These are phyloP conservation scores for Melanerpes formicivorus DNA, from an alignment of 2,113 vertebrate species.

Conservation along the genomic window DNA sequence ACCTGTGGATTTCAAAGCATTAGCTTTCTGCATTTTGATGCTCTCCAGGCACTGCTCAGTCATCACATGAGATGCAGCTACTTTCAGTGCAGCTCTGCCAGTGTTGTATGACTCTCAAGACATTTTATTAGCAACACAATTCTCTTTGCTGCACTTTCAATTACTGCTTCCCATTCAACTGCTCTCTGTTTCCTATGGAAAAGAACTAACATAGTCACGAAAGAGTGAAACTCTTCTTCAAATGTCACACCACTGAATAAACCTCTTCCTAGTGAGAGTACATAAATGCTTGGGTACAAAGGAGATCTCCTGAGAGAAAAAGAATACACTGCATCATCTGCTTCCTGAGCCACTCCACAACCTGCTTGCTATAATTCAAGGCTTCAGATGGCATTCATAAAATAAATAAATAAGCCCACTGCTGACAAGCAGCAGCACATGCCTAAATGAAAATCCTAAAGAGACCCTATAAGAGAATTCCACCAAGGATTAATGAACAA, in stretches of 20 bases:
- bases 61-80: neutral
- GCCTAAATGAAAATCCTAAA: slow-evolving; percentile 58
- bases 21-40: neutral
- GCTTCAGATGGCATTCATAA: slow-evolving; percentile 23
- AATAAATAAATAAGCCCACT: slow-evolving; percentile 46
- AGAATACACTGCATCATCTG: neutral
- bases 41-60: slow-evolving; percentile 14
- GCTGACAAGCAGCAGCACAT: slow-evolving; percentile 33
- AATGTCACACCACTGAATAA: slow-evolving; percentile 36
- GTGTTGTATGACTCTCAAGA: neutral
- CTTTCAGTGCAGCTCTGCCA: neutral
- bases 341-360: slow-evolving; percentile 9
- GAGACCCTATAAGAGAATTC: slow-evolving; percentile 60
- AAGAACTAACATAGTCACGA: neutral
- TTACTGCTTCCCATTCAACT: slow-evolving; percentile 5
- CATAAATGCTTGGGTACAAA: slow-evolving; percentile 12
- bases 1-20: neutral
- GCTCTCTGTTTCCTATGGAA: neutral
- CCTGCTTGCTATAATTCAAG: neutral
- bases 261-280: slow-evolving; percentile 1
- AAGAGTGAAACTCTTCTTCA: neutral
- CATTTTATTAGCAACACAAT: neutral
- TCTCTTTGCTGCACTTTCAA: neutral
- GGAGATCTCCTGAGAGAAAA: slow-evolving; percentile 4
- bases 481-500: slow-evolving; percentile 36